Evolutionary conservation across 2,113 vertebrate species (phyloP).

Genomic region (Uropsilus gracilis): DNA sequence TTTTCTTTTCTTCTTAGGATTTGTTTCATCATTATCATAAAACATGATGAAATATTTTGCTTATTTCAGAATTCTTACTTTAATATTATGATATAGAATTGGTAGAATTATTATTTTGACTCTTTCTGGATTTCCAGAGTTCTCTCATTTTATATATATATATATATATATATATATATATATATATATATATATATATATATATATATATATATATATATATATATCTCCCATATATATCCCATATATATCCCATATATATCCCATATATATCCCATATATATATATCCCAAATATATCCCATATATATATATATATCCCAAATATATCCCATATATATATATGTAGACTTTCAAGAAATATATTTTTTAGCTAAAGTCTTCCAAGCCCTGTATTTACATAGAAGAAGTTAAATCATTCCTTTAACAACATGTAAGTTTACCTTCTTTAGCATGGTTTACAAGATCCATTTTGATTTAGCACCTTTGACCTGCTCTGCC

Average conservation of each 20-base stretch:
- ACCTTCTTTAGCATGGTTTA: neutral
- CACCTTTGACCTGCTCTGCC: neutral
- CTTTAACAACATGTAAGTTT: neutral
- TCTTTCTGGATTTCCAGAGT: neutral
- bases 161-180: too few relatives aligned
- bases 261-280: too few relatives aligned
- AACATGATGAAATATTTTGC: neutral
- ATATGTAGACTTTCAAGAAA: neutral
- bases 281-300: too few relatives aligned
- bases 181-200: too few relatives aligned
- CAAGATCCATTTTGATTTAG: neutral
- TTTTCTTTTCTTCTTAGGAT: neutral
- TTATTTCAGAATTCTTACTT: neutral
- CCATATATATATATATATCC: too few relatives aligned
- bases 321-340: too few relatives aligned
- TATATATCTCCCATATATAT: too few relatives aligned
- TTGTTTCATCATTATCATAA: neutral
- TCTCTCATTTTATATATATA: neutral
- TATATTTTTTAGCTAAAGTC: neutral
- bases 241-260: too few relatives aligned
- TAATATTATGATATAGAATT: neutral
- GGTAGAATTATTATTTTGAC: neutral
- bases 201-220: too few relatives aligned
- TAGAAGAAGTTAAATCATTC: neutral
- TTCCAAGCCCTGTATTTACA: neutral